Percentiles rank a stretch among this genome's conserved stretches.
Conservation (phyloP, 2,888 invertebrate genomes). For the Kryphioiulus occultus region DNA sequence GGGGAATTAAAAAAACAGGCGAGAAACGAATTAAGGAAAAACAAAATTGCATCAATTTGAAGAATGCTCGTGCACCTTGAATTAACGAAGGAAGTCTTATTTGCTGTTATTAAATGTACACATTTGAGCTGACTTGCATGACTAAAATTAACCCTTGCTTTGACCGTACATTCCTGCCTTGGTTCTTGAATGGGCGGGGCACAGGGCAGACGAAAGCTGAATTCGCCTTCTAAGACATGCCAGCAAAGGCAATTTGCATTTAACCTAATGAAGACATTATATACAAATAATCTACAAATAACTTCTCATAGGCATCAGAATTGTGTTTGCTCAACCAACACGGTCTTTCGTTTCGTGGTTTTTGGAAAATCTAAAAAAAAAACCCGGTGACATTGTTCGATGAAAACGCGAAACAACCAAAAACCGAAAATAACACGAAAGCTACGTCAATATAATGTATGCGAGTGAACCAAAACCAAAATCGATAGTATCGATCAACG, state of each 20-base stretch:
- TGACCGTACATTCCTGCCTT: constrained; percentile 35
- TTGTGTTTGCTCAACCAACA: constrained; percentile 46
- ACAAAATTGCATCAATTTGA: constrained; percentile 39
- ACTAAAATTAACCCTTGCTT: constrained; percentile 51
- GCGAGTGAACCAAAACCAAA: neutral
- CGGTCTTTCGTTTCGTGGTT: constrained; percentile 24
- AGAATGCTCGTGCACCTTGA: constrained; percentile 50
- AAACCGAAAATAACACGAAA: neutral
- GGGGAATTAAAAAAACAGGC: neutral
- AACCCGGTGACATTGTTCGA: neutral
- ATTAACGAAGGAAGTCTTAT: constrained; percentile 50
- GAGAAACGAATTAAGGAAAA: neutral
- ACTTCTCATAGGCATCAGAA: constrained; percentile 47
- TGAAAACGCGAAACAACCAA: neutral
- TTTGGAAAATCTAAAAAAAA: neutral
- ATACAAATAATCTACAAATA: constrained; percentile 50
- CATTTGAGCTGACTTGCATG: constrained; percentile 53
- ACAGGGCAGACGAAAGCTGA: constrained; percentile 22
- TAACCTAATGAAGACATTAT: constrained; percentile 46
- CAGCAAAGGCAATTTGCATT: constrained; percentile 51
- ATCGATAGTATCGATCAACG: constrained; percentile 33
- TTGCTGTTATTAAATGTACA: constrained; percentile 52
- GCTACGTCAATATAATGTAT: neutral
- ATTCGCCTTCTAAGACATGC: constrained; percentile 46
- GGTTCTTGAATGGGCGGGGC: constrained; percentile 42